phyloP scores from a whole-genome alignment of 2,113 vertebrate genomes.

The Otocyon megalotis region DNA sequence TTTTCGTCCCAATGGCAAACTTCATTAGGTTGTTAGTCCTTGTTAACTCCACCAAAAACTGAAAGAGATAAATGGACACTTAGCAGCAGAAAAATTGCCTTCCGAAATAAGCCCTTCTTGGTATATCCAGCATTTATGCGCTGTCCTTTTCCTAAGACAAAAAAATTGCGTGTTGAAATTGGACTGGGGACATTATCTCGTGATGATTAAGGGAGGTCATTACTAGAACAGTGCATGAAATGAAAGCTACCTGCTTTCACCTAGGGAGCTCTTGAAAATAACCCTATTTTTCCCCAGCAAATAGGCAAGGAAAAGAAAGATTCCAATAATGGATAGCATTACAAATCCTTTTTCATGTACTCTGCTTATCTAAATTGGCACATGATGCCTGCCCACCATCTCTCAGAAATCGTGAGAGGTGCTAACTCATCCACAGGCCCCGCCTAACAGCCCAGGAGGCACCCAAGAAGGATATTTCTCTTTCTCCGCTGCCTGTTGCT shows the following conservation, averaged over 20 bases:
- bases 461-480: conserved; percentile 31
- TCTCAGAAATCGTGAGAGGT: conserved; percentile 15
- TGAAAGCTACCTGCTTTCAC: conserved; percentile 55
- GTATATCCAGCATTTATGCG: background rate
- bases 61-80: conserved; percentile 56
- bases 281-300: conserved; percentile 35
- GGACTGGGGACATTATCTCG: conserved; percentile 56
- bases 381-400: conserved; percentile 32
- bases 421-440: conserved; percentile 30
- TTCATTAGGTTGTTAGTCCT: background rate
- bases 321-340: conserved; percentile 47
- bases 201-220: conserved; percentile 67
- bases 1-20: background rate
- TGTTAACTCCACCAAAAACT: conserved; percentile 51
- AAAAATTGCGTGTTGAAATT: conserved; percentile 66
- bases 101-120: conserved; percentile 59
- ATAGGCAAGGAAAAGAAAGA: conserved; percentile 31
- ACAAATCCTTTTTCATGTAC: conserved; percentile 34
- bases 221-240: conserved; percentile 29
- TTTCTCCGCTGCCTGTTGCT: conserved; percentile 43
- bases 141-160: conserved; percentile 59
- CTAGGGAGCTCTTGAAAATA: conserved; percentile 1
- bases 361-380: conserved; percentile 53
- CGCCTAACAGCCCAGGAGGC: background rate
- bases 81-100: conserved; percentile 55